phyloP scores from a whole-genome alignment of 2,113 vertebrate genomes.

The Heterotis niloticus region DNA sequence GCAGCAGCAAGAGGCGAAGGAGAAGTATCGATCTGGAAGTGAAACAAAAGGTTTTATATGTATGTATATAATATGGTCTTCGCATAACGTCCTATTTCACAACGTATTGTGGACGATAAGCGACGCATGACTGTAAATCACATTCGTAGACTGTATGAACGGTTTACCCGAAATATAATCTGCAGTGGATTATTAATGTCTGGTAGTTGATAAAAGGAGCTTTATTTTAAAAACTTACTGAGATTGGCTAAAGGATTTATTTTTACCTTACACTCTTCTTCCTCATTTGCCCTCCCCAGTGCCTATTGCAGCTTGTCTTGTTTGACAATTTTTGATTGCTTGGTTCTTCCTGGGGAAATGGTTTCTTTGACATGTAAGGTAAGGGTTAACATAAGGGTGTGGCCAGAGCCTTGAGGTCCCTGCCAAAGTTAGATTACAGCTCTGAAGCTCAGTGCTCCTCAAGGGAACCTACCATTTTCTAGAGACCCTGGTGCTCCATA shows the following conservation, averaged over 20 bases:
- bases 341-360: background rate
- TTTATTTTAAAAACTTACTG: no score
- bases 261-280: background rate
- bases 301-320: constrained; percentile 2
- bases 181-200: background rate
- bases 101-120: no score
- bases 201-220: background rate
- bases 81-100: no score
- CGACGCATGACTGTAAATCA: background rate
- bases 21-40: no score
- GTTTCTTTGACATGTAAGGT: background rate
- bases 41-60: no score
- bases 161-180: background rate
- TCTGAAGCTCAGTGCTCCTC: constrained; percentile 12
- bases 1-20: no score
- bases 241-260: background rate
- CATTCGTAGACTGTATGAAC: background rate
- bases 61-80: no score
- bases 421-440: constrained; percentile 22
- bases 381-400: constrained; percentile 16
- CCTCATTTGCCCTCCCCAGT: background rate
- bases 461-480: constrained; percentile 17
- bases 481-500: background rate
- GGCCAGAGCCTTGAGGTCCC: constrained; percentile 17
- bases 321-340: background rate